Evolutionary conservation across 2,113 vertebrate genomes (phyloP).

Genomic region (Tyrannus savana): DNA sequence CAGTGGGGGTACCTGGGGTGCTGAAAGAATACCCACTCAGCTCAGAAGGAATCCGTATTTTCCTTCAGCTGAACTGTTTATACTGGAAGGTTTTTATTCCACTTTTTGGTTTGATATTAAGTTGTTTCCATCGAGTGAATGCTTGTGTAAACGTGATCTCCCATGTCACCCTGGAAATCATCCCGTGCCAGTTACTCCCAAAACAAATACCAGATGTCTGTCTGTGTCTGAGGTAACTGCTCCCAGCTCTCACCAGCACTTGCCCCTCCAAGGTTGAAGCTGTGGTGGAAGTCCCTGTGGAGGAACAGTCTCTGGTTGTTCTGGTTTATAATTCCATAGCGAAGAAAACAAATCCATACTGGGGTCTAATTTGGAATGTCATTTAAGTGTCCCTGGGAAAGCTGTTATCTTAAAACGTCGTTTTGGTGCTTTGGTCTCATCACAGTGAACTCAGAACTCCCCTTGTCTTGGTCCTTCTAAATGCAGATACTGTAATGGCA

Average conservation of each 20-base stretch:
- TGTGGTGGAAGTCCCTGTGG: neutral
- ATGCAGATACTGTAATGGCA: neutral
- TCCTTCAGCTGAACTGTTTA: conserved; percentile 65
- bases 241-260: neutral
- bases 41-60: conserved; percentile 39
- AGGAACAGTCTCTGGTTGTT: neutral
- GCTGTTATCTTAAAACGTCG: neutral
- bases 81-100: conserved; percentile 20
- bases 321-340: neutral
- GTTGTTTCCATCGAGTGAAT: conserved; percentile 66
- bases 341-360: neutral
- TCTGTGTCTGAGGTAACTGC: conserved; percentile 59
- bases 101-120: conserved; percentile 37
- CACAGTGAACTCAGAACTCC: neutral
- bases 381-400: neutral
- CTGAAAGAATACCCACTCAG: conserved; percentile 50
- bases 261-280: neutral
- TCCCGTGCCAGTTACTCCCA: conserved; percentile 54
- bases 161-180: conserved; percentile 55
- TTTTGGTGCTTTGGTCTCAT: neutral
- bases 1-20: neutral
- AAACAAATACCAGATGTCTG: conserved; percentile 56
- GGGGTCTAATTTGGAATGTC: neutral
- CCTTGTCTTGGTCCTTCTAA: neutral
- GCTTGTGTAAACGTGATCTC: conserved; percentile 64